Conservation (phyloP, 2,888 invertebrate genomes). For the Nudaria mundana region DNA sequence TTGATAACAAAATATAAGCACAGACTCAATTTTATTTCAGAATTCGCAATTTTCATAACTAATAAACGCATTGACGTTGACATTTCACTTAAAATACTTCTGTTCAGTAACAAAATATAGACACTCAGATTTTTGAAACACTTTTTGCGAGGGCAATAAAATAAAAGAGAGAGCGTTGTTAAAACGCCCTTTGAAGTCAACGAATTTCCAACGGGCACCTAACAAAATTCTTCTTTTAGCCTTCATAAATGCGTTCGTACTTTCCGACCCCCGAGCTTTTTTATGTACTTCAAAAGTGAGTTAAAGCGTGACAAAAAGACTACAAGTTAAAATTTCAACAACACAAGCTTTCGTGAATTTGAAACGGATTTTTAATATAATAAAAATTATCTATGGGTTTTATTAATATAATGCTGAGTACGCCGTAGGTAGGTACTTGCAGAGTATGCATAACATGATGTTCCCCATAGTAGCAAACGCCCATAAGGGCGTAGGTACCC, state of each 20-base stretch:
- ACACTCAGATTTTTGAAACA: conserved; percentile 44
- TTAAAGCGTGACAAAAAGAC: conserved; percentile 62
- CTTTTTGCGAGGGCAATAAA: conserved; percentile 65
- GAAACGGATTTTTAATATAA: conserved; percentile 27
- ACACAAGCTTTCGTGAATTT: conserved; percentile 39
- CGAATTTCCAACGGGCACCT: conserved; percentile 71
- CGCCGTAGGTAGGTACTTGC: neutral
- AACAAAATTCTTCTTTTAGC: conserved; percentile 77
- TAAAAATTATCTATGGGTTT: conserved; percentile 1
- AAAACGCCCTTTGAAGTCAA: conserved; percentile 74
- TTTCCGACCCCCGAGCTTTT: conserved; percentile 54
- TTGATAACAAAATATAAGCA: too few relatives aligned
- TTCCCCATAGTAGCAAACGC: too few relatives aligned
- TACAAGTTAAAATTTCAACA: conserved; percentile 46
- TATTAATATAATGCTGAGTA: conserved; percentile 7
- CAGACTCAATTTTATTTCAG: too few relatives aligned
- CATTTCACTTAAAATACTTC: conserved; percentile 23
- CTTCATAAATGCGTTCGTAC: conserved; percentile 68
- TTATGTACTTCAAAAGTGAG: conserved; percentile 55
- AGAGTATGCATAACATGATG: too few relatives aligned
- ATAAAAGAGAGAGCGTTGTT: conserved; percentile 63
- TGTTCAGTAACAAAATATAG: conserved; percentile 25
- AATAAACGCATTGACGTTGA: too few relatives aligned
- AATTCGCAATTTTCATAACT: too few relatives aligned
- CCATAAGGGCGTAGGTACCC: too few relatives aligned